These are phyloP conservation scores for Lithobates sylvaticus DNA, from an alignment of 2,797 vertebrate species.

Conservation along the genomic window DNA sequence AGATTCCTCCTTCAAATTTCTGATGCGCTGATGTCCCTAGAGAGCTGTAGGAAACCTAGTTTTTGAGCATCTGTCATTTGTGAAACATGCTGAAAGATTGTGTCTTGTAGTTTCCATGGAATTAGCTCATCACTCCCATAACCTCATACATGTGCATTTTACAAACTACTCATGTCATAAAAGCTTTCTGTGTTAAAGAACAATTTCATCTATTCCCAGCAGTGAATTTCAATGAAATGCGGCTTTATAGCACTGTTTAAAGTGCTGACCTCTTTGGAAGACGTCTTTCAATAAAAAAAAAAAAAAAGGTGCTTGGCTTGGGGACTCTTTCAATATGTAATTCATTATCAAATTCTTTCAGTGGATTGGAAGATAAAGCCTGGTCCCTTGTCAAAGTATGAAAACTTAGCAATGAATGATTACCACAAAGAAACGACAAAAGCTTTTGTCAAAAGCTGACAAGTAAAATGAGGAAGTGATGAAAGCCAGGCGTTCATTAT, in stretches of 20 bases:
- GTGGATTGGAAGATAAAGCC: constrained; percentile 65
- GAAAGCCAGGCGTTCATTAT: constrained; percentile 61
- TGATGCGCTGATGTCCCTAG: not conserved
- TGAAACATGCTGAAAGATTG: not conserved
- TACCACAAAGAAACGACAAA: constrained; percentile 66
- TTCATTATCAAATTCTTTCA: constrained; percentile 61
- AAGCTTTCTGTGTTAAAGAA: constrained; percentile 42
- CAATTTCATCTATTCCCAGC: constrained; percentile 50
- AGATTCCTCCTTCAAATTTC: not conserved
- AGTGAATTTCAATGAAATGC: constrained; percentile 44
- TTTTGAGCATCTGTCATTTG: constrained; percentile 4
- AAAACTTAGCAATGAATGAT: constrained; percentile 65
- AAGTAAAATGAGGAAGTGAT: constrained; percentile 52
- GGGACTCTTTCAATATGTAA: constrained; percentile 55
- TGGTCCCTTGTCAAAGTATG: constrained; percentile 65
- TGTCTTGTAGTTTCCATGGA: constrained; percentile 13
- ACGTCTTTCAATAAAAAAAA: constrained; percentile 43
- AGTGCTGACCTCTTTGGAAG: constrained; percentile 53
- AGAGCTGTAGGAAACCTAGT: not conserved
- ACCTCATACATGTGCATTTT: constrained; percentile 1
- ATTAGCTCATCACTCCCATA: constrained; percentile 20
- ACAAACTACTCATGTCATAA: constrained; percentile 36
- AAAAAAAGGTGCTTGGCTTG: constrained; percentile 44
- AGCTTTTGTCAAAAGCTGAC: constrained; percentile 61
- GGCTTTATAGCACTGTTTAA: constrained; percentile 46